Evolutionary conservation across 1,140 invertebrate species (phyloP).

Genomic region (Proales similis): DNA sequence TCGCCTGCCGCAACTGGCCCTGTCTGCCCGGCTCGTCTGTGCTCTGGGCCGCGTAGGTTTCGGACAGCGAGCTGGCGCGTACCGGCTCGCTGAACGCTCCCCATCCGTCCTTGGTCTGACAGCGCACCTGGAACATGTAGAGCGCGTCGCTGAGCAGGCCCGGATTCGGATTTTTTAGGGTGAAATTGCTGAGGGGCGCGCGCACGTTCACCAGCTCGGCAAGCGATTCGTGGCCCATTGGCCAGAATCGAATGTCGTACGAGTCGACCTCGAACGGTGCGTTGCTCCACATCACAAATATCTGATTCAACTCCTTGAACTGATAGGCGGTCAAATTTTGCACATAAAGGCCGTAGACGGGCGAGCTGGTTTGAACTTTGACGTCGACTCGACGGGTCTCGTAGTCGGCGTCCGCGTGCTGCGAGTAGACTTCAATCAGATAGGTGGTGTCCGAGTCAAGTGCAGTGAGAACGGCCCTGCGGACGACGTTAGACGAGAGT

Average conservation of each 20-base stretch:
- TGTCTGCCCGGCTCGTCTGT: background rate
- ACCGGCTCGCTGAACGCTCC: too few relatives aligned
- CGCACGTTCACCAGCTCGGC: background rate
- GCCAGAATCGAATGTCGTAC: conserved; percentile 22
- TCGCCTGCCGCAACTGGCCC: conserved; percentile 7
- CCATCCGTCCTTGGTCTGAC: background rate
- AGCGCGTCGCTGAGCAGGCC: background rate
- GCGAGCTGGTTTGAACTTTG: background rate
- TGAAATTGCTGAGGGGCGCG: conserved; percentile 12
- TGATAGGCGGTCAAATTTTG: conserved; percentile 23
- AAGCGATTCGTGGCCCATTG: background rate
- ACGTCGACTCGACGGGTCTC: conserved; percentile 23
- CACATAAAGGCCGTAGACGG: background rate
- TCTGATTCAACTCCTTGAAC: conserved; percentile 31
- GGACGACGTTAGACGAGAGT: too few relatives aligned
- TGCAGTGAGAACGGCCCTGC: background rate
- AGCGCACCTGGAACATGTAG: conserved; percentile 27
- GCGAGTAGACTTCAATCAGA: conserved; percentile 23
- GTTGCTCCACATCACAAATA: conserved; percentile 1
- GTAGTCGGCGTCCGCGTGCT: conserved; percentile 10
- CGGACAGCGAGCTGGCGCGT: too few relatives aligned
- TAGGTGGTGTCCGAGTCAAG: conserved; percentile 14
- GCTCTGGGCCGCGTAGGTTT: too few relatives aligned
- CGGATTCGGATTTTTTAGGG: conserved; percentile 35
- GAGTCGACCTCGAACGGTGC: too few relatives aligned